Evolutionary conservation across 2,113 vertebrate species (phyloP), one percentile per base, ranked within the genome.

Genomic region (Marmota monax): DNA sequence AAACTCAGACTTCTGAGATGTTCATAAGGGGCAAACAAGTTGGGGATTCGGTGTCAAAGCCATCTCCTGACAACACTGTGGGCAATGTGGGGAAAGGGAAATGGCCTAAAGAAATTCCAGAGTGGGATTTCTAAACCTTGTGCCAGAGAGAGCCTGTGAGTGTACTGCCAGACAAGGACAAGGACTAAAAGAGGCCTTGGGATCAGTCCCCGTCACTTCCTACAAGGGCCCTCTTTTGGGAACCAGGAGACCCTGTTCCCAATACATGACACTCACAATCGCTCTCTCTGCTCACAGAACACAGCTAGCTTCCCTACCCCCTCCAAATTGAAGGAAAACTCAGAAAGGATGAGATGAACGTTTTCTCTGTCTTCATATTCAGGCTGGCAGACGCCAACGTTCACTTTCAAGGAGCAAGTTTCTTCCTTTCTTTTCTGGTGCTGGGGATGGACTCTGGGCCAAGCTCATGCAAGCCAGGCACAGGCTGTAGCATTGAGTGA

Each of bases 371-470:
- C 51, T 85, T n/a, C 42, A 53, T 0, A 1, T 0, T 2, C 4
- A 32, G 1, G 5, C 56, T 18, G 23, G 27, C 0, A 23, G 27
- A 58, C 0, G 7, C 22, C n/a, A 10, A 39, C 27, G 48, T 1
- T 61, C 61, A 2, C 0, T 8, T 7, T 2, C 25, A 16, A 5
- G 0, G 9, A 2, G 4, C 4, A 2, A 61, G 7, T 25, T 58
- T 51, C 39, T 11, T 56, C 61, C 9, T 61, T 32, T 42, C 27
- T 45, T 20, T 42, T 37, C 42, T 74, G 61, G 61, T 63, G 34
- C 18, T 5, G 80, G 37, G 39, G 69, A 13, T 17, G 5, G 74
- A 48, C 42, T 29, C 27, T 14, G 25, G 74, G 3, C 51, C 85
- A 32, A 3, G 10, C 11, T 42, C 17, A 74, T 13, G 53, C 25